Evolutionary conservation across 2,888 invertebrate genomes (phyloP).

Genomic region (Gymnocheta viridis): DNA sequence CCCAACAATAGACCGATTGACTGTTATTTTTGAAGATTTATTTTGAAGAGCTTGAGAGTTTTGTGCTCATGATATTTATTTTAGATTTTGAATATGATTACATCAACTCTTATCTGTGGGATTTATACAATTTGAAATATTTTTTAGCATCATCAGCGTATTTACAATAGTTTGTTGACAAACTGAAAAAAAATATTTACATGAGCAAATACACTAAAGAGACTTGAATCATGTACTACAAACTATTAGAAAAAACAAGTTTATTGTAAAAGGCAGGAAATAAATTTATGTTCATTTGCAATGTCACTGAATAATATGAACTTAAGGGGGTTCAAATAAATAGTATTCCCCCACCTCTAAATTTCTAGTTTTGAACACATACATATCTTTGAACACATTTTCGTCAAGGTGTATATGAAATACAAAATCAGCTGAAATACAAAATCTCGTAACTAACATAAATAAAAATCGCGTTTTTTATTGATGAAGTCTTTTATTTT

Average conservation of each 20-base stretch:
- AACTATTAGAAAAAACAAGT: neutral
- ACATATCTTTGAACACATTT: too few species aligned
- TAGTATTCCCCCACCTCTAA: too few species aligned
- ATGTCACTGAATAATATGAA: slow-evolving; percentile 10
- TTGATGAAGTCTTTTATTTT: too few species aligned
- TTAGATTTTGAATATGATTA: neutral
- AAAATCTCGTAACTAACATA: too few species aligned
- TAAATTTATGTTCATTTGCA: neutral
- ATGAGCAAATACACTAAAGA: neutral
- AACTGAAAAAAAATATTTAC: slow-evolving; percentile 2
- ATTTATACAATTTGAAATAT: neutral
- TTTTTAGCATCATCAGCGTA: neutral
- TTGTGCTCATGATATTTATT: neutral
- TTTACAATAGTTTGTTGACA: neutral
- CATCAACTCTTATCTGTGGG: neutral
- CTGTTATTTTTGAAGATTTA: neutral
- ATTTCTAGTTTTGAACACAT: too few species aligned
- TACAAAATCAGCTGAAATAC: too few species aligned
- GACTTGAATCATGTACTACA: neutral
- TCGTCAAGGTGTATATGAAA: too few species aligned
- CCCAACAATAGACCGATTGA: neutral
- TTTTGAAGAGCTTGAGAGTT: neutral
- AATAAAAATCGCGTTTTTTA: too few species aligned
- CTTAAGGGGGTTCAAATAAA: too few species aligned
- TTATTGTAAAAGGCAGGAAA: neutral